phyloP scores from a whole-genome alignment of 2,797 vertebrate species.

The Atherinosoma microstoma region DNA sequence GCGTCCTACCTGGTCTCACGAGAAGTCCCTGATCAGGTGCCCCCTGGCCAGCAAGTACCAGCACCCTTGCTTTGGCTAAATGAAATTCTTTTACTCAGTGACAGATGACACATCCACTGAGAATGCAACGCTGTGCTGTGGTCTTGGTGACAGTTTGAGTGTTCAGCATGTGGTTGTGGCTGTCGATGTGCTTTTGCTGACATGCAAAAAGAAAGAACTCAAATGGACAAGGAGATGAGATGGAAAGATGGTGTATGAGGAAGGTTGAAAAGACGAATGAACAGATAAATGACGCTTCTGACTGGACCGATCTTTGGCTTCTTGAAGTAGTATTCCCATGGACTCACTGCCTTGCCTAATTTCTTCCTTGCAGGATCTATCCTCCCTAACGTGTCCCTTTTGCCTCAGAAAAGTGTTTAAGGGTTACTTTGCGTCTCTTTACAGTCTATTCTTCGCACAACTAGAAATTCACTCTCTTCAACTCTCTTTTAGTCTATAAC shows the following conservation, averaged over 20 bases:
- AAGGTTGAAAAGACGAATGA: slow-evolving; percentile 37
- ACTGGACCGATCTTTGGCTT: slow-evolving; percentile 48
- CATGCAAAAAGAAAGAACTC: slow-evolving; percentile 47
- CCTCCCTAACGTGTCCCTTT: slow-evolving; percentile 64
- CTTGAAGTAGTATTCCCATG: slow-evolving; percentile 33
- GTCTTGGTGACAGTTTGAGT: slow-evolving; percentile 32
- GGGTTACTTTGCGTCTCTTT: slow-evolving; percentile 38
- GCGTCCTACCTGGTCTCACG: slow-evolving; percentile 66
- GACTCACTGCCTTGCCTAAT: slow-evolving; percentile 34
- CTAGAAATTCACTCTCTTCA: slow-evolving; percentile 43
- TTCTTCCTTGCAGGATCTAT: slow-evolving; percentile 24
- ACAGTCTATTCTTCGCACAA: slow-evolving; percentile 42
- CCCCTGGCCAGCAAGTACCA: slow-evolving; percentile 35
- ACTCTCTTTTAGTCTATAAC: slow-evolving; percentile 46
- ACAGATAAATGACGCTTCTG: slow-evolving; percentile 33
- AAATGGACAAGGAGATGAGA: slow-evolving; percentile 20
- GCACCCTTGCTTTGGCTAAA: slow-evolving; percentile 42
- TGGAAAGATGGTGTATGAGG: slow-evolving; percentile 23
- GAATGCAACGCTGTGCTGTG: slow-evolving; percentile 27
- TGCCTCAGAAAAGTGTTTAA: slow-evolving; percentile 61
- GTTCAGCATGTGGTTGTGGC: slow-evolving; percentile 44
- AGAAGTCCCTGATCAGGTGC: slow-evolving; percentile 53
- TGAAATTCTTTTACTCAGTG: slow-evolving; percentile 53
- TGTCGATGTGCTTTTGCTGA: slow-evolving; percentile 68
- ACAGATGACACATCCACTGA: slow-evolving; percentile 33